Evolutionary conservation across 2,113 vertebrate species (phyloP).

Genomic region (Psettodes erumei): DNA sequence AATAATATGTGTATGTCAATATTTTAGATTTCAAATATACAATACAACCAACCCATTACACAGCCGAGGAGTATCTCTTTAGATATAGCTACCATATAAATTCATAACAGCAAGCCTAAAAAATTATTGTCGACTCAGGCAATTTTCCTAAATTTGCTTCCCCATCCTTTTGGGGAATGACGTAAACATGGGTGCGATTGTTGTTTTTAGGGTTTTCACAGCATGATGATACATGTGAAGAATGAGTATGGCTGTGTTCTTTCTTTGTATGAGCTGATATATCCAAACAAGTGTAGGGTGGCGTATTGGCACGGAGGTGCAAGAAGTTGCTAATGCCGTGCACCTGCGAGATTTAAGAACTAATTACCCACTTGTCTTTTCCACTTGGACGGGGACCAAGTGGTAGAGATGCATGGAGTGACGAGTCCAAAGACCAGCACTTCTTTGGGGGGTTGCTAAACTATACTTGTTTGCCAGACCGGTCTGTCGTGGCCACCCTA

Average conservation of each 20-base stretch:
- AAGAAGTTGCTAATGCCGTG: constrained; percentile 5
- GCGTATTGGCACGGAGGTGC: neutral
- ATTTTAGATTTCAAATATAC: neutral
- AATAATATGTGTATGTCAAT: neutral
- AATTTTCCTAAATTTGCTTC: neutral
- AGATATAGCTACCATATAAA: neutral
- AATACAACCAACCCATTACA: neutral
- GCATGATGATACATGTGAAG: neutral
- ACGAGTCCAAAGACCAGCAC: constrained; percentile 5
- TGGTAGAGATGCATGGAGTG: neutral
- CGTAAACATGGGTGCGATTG: neutral
- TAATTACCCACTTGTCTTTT: constrained; percentile 24
- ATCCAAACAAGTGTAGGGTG: neutral
- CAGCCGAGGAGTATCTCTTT: neutral
- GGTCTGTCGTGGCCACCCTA: neutral
- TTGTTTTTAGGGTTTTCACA: neutral
- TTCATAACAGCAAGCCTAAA: too few species aligned
- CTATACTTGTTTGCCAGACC: neutral
- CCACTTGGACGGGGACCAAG: neutral
- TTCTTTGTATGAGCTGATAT: neutral
- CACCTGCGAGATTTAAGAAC: constrained; percentile 41
- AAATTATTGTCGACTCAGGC: neutral
- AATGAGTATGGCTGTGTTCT: neutral
- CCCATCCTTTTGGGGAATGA: neutral
- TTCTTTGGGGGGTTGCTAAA: neutral